A percentile compares a stretch with the other conserved stretches of the same genome.
These are phyloP conservation scores for Garra rufa DNA, from an alignment of 2,113 vertebrate genomes.

Conservation along the genomic window DNA sequence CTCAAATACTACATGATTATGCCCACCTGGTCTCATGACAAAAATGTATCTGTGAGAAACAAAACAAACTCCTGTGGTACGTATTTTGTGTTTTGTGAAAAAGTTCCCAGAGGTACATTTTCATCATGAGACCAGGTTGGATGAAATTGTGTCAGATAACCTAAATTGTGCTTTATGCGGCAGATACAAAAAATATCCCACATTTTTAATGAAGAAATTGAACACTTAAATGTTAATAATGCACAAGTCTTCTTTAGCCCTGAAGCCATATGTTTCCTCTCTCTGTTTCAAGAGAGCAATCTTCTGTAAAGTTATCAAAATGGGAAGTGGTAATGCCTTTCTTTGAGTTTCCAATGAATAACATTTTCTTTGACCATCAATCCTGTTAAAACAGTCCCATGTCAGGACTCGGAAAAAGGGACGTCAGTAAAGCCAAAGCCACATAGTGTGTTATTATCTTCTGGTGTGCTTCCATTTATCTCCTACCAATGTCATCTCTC, in stretches of 20 bases:
- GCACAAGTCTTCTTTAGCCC: background rate
- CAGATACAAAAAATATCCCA: background rate
- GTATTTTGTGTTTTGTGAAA: no score
- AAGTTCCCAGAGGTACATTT: no score
- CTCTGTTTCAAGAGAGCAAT: slow-evolving; percentile 21
- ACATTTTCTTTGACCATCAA: slow-evolving; percentile 51
- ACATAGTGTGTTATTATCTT: slow-evolving; percentile 50
- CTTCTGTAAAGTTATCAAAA: slow-evolving; percentile 30
- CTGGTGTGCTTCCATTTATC: slow-evolving; percentile 33
- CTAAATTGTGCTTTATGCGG: background rate
- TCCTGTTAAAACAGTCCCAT: slow-evolving; percentile 39
- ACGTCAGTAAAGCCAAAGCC: slow-evolving; percentile 49
- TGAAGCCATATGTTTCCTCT: slow-evolving; percentile 25
- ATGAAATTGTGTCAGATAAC: background rate
- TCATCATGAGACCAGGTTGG: no score
- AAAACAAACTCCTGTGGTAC: no score
- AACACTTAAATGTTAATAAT: slow-evolving; percentile 5
- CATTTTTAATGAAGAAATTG: background rate
- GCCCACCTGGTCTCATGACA: no score
- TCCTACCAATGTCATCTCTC: slow-evolving; percentile 23
- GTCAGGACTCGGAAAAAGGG: slow-evolving; percentile 48
- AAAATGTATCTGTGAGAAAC: no score
- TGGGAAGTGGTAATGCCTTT: slow-evolving; percentile 22
- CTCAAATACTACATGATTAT: background rate
- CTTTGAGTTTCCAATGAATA: slow-evolving; percentile 34